These are phyloP conservation scores for Vandiemenella viatica DNA, from an alignment of 2,888 invertebrate species.

Conservation along the genomic window DNA sequence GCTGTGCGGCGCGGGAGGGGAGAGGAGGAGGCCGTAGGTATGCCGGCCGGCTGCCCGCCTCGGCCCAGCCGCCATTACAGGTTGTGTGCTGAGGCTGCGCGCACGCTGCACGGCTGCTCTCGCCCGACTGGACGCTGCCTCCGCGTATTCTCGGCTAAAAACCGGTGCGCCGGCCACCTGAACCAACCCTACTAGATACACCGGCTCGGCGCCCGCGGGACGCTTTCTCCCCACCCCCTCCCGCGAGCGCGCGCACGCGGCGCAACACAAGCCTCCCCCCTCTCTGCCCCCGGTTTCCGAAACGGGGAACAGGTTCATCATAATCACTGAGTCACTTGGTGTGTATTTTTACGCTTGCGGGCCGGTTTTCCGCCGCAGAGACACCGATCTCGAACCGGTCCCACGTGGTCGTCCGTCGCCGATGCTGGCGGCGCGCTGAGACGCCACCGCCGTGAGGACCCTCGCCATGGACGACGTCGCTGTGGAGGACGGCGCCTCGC, in stretches of 20 bases:
- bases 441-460: constrained; percentile 4
- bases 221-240: constrained; percentile 9
- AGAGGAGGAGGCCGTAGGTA: too few species aligned
- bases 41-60: neutral
- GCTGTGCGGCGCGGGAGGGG: neutral
- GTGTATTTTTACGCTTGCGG: neutral
- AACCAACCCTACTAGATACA: neutral
- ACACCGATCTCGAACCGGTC: neutral
- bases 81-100: neutral
- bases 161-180: neutral
- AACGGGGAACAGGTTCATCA: constrained; percentile 16
- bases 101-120: constrained; percentile 1
- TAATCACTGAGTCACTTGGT: constrained; percentile 6
- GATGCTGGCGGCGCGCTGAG: constrained; percentile 1
- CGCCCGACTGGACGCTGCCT: neutral
- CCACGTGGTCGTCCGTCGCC: neutral
- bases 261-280: constrained; percentile 4
- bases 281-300: constrained; percentile 8
- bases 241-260: constrained; percentile 10
- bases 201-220: constrained; percentile 12
- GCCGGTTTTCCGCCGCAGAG: neutral
- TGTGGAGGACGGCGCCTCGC: constrained; percentile 11
- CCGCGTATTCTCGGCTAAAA: neutral
- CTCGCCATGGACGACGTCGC: constrained; percentile 8
- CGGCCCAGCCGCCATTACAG: neutral